These are phyloP conservation scores for Mungos mungo DNA, from an alignment of 2,113 vertebrate genomes.

Conservation along the genomic window DNA sequence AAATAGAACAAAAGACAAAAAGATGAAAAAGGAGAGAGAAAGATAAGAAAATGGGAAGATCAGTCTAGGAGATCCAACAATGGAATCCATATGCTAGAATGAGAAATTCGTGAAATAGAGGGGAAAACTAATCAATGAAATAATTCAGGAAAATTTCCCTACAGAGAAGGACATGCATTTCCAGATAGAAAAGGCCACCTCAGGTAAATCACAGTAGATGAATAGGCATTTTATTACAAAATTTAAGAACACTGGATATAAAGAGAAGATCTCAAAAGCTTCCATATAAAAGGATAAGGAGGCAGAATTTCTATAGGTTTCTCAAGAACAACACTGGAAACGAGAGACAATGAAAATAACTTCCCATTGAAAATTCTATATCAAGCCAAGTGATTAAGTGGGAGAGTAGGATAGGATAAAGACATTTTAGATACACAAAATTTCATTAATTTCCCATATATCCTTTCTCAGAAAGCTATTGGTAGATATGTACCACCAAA, in stretches of 20 bases:
- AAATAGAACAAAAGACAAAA: not conserved
- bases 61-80: not conserved
- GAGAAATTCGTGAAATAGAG: not conserved
- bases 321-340: not conserved
- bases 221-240: not conserved
- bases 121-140: not conserved
- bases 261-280: not conserved
- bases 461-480: not conserved
- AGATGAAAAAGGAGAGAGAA: not conserved
- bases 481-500: not conserved
- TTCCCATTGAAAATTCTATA: not conserved
- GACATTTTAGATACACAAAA: not conserved
- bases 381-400: not conserved
- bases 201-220: not conserved
- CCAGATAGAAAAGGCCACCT: not conserved
- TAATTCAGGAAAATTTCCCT: not conserved
- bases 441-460: not conserved
- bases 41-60: not conserved
- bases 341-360: not conserved
- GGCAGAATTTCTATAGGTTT: not conserved
- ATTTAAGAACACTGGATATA: not conserved
- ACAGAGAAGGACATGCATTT: not conserved
- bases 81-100: not conserved
- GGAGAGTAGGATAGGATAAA: not conserved
- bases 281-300: not conserved